A percentile compares a stretch with the other conserved stretches of the same genome.
Evolutionary conservation across 2,113 vertebrate species (phyloP).

Genomic region (Heliornis fulica): DNA sequence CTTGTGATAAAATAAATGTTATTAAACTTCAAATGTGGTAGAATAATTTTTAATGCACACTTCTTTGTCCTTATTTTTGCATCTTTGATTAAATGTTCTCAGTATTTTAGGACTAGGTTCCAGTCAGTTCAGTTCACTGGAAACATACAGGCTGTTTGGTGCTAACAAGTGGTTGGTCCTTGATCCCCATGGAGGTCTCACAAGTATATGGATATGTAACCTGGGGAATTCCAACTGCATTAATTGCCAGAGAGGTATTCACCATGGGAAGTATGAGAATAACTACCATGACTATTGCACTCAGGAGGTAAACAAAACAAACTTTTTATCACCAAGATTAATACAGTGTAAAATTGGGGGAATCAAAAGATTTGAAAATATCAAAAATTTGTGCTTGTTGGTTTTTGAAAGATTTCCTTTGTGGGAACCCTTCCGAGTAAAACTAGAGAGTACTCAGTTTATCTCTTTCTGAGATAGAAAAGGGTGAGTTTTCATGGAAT

Average conservation of each 20-base stretch:
- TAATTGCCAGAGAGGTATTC: neutral
- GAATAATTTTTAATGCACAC: neutral
- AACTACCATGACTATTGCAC: neutral
- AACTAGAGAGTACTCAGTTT: neutral
- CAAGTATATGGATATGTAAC: neutral
- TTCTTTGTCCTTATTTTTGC: neutral
- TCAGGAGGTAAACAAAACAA: neutral
- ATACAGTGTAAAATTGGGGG: neutral
- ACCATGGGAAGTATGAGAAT: neutral
- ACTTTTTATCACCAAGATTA: neutral
- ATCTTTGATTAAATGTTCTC: neutral
- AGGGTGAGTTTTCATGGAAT: neutral
- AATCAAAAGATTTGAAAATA: neutral
- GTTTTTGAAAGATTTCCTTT: neutral
- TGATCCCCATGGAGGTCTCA: neutral
- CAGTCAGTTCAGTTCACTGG: neutral
- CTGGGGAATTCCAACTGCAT: neutral
- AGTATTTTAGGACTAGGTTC: neutral
- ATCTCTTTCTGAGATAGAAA: neutral
- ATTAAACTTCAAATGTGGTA: neutral
- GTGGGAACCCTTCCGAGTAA: neutral
- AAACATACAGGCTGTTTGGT: neutral
- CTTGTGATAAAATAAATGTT: neutral
- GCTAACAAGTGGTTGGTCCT: neutral
- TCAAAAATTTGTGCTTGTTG: neutral